These are phyloP conservation scores for Burhinus bistriatus DNA, from an alignment of 2,113 vertebrate genomes.

Conservation along the genomic window DNA sequence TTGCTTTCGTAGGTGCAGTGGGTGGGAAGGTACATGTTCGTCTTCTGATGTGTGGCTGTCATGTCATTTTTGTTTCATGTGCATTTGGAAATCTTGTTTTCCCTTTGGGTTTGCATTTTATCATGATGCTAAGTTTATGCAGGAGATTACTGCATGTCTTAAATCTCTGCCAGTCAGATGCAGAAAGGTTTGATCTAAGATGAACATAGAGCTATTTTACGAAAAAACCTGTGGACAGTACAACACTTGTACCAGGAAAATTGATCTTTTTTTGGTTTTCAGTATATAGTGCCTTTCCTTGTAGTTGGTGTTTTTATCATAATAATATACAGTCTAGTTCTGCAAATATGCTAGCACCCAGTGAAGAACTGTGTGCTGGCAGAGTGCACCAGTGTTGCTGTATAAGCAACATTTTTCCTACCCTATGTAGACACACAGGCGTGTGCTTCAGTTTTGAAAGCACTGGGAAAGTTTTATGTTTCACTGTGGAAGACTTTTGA, in stretches of 20 bases:
- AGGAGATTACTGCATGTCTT: neutral
- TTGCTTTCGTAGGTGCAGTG: neutral
- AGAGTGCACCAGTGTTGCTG: neutral
- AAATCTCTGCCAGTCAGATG: neutral
- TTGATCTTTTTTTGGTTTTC: neutral
- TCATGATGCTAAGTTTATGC: neutral
- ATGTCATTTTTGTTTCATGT: neutral
- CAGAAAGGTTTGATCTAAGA: neutral
- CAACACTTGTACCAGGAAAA: neutral
- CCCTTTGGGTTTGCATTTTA: neutral
- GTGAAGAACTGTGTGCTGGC: neutral
- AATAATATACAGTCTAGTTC: neutral
- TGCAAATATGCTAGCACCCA: neutral
- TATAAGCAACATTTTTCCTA: neutral
- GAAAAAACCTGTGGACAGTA: neutral
- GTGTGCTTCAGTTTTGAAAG: neutral
- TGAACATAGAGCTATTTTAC: neutral
- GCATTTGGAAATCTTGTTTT: neutral
- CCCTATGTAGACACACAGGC: neutral
- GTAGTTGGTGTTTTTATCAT: neutral
- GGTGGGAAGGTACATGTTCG: neutral
- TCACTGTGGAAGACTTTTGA: neutral
- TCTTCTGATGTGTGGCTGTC: neutral
- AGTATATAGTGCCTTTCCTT: neutral
- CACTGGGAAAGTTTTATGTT: neutral